Conservation (phyloP, 2,888 invertebrate species). For the Phytoseiulus persimilis region DNA sequence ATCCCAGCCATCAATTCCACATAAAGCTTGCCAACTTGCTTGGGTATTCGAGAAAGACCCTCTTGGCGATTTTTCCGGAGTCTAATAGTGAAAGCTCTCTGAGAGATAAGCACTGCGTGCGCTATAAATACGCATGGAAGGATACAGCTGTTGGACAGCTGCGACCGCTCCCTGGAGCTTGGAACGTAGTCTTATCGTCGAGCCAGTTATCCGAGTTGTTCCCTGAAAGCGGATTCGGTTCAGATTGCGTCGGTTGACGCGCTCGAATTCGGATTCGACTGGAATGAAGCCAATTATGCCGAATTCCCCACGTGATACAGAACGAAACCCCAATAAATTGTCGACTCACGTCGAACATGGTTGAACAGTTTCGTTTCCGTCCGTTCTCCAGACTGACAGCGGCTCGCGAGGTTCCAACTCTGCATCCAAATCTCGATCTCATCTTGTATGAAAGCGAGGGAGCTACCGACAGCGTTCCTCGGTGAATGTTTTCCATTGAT, state of each 20-base stretch:
- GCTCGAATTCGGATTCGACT: background rate
- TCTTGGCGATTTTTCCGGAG: background rate
- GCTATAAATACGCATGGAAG: background rate
- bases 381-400: too few species aligned
- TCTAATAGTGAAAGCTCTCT: background rate
- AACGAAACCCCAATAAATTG: background rate
- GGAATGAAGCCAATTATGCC: background rate
- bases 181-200: background rate
- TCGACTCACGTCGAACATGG: background rate
- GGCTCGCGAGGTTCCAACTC: too few species aligned
- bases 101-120: background rate
- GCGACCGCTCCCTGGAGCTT: background rate
- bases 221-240: background rate
- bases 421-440: too few species aligned
- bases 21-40: background rate
- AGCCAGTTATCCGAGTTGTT: background rate
- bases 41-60: background rate
- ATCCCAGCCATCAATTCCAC: background rate
- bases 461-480: too few species aligned
- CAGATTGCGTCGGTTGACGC: background rate
- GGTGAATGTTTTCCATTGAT: too few species aligned
- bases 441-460: too few species aligned
- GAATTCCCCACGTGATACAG: background rate
- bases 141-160: background rate
- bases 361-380: too few species aligned